Percentiles rank a stretch among this genome's conserved stretches.
These are phyloP conservation scores for Brachionus asplanchnoidis DNA, from an alignment of 1,140 invertebrate genomes.

Conservation along the genomic window DNA sequence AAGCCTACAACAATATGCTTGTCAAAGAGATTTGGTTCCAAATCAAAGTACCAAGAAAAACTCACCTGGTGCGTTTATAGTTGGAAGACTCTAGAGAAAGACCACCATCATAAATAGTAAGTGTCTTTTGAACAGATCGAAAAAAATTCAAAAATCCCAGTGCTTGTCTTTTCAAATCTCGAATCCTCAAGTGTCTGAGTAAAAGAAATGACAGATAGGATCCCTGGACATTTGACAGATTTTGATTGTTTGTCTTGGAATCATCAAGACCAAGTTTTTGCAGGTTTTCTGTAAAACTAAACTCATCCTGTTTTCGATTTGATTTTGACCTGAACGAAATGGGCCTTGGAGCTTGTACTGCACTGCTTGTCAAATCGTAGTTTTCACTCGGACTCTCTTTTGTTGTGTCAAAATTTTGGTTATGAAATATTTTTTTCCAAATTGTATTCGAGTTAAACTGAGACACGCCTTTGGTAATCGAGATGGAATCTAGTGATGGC, in stretches of 20 bases:
- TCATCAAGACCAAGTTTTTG: conserved; percentile 54
- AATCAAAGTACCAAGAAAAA: too few relatives aligned
- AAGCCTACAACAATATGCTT: too few relatives aligned
- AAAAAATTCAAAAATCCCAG: conserved; percentile 57
- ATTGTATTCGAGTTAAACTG: conserved; percentile 46
- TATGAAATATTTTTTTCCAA: conserved; percentile 50
- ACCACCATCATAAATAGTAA: conserved; percentile 56
- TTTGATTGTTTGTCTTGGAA: conserved; percentile 50
- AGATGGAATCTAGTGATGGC: conserved; percentile 44
- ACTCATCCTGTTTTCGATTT: conserved; percentile 23
- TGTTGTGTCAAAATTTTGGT: conserved; percentile 8
- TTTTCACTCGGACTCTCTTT: not conserved
- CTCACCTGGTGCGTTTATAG: conserved; percentile 42
- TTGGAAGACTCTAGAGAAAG: conserved; percentile 49
- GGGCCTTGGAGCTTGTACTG: not conserved
- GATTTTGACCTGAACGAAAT: conserved; percentile 18
- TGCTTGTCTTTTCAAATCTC: conserved; percentile 53
- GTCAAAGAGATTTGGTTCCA: not conserved
- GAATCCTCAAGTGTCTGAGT: conserved; percentile 52
- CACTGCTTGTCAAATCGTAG: not conserved
- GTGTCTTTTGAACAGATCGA: conserved; percentile 55
- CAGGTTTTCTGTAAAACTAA: conserved; percentile 36
- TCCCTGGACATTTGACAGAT: conserved; percentile 50
- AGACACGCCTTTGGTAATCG: conserved; percentile 47
- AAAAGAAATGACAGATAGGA: conserved; percentile 54